Conservation (phyloP, 2,797 vertebrate species). For the Syndactyla subalaris region DNA sequence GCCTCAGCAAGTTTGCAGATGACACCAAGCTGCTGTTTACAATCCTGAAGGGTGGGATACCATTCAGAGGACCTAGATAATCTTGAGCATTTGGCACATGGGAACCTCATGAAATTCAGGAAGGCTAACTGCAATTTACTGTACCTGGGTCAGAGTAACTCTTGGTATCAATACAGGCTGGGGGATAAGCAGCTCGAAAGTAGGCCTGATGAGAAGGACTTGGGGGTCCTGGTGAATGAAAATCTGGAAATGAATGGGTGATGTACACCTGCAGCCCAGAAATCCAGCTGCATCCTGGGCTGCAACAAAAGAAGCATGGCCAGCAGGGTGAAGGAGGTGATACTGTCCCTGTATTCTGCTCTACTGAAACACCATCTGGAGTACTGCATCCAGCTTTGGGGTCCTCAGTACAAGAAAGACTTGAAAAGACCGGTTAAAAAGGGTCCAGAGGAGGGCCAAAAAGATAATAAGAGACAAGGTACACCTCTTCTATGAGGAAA, state of each 20-base stretch:
- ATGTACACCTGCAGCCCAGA: neutral
- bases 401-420: neutral
- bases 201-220: neutral
- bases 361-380: neutral
- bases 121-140: neutral
- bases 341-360: neutral
- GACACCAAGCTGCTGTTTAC: neutral
- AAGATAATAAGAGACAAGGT: neutral
- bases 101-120: neutral
- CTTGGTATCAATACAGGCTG: neutral
- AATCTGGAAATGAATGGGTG: neutral
- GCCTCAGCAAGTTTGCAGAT: neutral
- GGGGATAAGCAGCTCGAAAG: neutral
- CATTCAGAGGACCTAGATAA: neutral
- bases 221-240: neutral
- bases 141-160: neutral
- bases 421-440: neutral
- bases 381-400: too few species aligned
- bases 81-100: neutral
- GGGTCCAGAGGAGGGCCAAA: neutral
- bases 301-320: neutral
- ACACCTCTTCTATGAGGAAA: neutral
- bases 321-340: neutral
- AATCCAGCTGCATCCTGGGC: neutral
- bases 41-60: neutral